Base-by-base conservation (phyloP, 2,113 vertebrate genomes). In the Anguilla rostrata region DNA sequence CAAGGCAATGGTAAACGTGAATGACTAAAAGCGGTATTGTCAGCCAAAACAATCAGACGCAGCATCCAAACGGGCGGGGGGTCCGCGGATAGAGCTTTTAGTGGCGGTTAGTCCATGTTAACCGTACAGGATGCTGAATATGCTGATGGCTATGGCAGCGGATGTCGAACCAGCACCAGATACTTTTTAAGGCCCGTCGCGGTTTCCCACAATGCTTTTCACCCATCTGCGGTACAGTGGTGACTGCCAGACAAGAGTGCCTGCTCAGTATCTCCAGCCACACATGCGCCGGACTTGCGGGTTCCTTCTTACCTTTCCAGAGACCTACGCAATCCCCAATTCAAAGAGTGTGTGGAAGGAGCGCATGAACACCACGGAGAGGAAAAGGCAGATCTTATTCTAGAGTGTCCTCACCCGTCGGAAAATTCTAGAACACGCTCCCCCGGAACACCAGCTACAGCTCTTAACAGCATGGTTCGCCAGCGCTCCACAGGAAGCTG, bases 271-370 rank as follows among this genome's bases (percentile, higher is more conserved):
- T 94, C 92, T 94, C 95, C 94, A 40, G 88, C 85, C 92, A 90
- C 93, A 88, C 93, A 96, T 94, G 91, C 34, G 34, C 89, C 91
- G 94, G 90, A 89, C 90, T 95, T 89, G 91, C 89, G 92, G 91
- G 93, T 91, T 89, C 88, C 83, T 92, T 94, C 96, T 97, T 97
- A 98, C 97, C 97, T 98, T 95, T 95, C 95, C 95, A 96, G 94
- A 95, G 94, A 96, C 95, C 96, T 96, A 96, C 39, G 97, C 71
- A 94, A 92, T 95, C 93, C 92, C 94, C 93, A 94, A 94, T 95
- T 96, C 41, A 96, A 95, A 95, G 34, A 34, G 94, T 94, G 92
- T 93, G 93, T 94, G 93, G 94, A 94, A 93, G 94, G 95, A 95
- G 95, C 94, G 12, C 15, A 95, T 95, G 95, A 94, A 95, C 95